These are phyloP conservation scores for Thymallus thymallus DNA, from an alignment of 2,113 vertebrate species.

Conservation along the genomic window DNA sequence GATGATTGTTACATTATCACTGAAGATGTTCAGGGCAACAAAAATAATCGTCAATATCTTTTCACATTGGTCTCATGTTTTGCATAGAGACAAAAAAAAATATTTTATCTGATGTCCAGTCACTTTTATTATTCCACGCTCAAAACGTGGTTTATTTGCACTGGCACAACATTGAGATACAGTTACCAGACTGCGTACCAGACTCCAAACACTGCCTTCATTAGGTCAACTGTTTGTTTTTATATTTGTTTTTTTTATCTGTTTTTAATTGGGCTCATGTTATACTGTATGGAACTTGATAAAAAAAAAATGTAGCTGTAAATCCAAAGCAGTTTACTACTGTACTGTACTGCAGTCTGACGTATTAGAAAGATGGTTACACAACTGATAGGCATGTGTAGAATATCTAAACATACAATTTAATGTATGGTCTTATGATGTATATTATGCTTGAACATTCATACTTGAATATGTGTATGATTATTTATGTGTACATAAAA, in stretches of 20 bases:
- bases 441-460: slow-evolving; percentile 28
- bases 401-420: slow-evolving; percentile 24
- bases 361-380: slow-evolving; percentile 38
- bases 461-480: slow-evolving; percentile 39
- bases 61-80: neutral
- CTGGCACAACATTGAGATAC: neutral
- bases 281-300: slow-evolving; percentile 1
- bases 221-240: slow-evolving; percentile 16
- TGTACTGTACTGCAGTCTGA: slow-evolving; percentile 22
- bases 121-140: neutral
- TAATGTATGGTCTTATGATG: slow-evolving; percentile 34
- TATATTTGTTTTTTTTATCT: slow-evolving; percentile 22
- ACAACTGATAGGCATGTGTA: slow-evolving; percentile 35
- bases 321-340: slow-evolving; percentile 24
- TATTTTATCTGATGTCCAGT: neutral
- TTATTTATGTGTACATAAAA: slow-evolving; percentile 31
- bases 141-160: neutral
- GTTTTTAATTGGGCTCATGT: slow-evolving; percentile 4
- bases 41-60: neutral
- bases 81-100: neutral
- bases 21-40: neutral
- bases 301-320: slow-evolving; percentile 1
- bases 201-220: slow-evolving; percentile 37
- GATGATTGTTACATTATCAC: neutral
- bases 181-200: slow-evolving; percentile 12